These are phyloP conservation scores for Acridotheres tristis DNA, from an alignment of 2,797 vertebrate genomes.

Conservation along the genomic window DNA sequence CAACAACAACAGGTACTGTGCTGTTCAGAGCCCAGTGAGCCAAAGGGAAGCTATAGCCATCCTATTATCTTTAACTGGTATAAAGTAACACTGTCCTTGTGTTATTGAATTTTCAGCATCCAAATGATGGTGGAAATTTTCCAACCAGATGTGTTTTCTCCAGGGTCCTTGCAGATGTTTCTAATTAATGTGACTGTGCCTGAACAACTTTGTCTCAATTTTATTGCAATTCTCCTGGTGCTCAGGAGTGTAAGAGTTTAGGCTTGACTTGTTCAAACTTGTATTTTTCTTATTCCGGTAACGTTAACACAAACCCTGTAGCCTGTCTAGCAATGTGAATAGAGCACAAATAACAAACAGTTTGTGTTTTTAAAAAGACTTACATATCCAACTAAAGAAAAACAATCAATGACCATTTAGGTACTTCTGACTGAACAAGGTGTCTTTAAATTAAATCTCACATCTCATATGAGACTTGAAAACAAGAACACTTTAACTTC, in stretches of 20 bases:
- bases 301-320: background rate
- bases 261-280: background rate
- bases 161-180: background rate
- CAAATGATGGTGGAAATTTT: background rate
- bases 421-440: constrained; percentile 55
- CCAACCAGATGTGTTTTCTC: background rate
- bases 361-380: constrained; percentile 18
- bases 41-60: background rate
- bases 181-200: background rate
- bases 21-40: background rate
- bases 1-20: background rate
- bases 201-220: background rate
- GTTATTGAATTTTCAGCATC: background rate
- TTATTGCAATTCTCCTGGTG: background rate
- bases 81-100: background rate
- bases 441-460: constrained; percentile 61
- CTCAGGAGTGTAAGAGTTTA: background rate
- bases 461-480: background rate
- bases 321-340: background rate
- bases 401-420: constrained; percentile 54
- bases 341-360: background rate
- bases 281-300: background rate
- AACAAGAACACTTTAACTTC: constrained; percentile 17
- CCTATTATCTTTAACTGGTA: background rate
- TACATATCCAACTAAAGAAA: background rate